Evolutionary conservation across 2,888 invertebrate genomes (phyloP), one percentile per base, ranked within the genome.

Genomic region (Pristionchus arcanus): DNA sequence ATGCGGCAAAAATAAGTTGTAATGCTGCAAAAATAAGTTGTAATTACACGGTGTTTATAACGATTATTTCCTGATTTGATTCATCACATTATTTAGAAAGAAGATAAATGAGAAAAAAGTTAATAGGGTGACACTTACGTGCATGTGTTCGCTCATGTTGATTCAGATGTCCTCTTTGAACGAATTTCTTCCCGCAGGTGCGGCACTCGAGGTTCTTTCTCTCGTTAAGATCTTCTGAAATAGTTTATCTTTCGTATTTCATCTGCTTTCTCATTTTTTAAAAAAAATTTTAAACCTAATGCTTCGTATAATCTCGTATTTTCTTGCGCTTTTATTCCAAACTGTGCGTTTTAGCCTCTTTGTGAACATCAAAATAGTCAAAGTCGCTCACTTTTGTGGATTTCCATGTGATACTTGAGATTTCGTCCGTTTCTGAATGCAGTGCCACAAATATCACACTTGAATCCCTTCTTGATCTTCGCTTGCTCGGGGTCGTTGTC

Each of bases 401-500:
- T 28, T 2, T 31, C 31, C 68, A 31, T 68, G 31, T 31, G 68
- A 3, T 31, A 0, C 16, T 68, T 68, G 15, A 68, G 68, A 31
- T 31, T 68, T 68, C 28, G 2, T 11, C 28, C 68, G 68, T 15
- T 31, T 31, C 28, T 68, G 28, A 68, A 28, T 4, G 68, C 9
- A 4, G 11, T 68, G 9, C 68, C 68, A 31, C 68, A 68, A 15
- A 68, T 9, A 7, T 68, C 31, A 16, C 68, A 68, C 28, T 28
- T 28, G 31, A 68, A 68, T 31, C 15, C 28, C 7, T 28, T 28
- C 68, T 31, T 68, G 31, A 68, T 68, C 31, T 68, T 68, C 13
- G 68, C 68, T 31, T 68, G 68, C 31, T 68, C 68, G 9, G 68
- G 68, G 28, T 68, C 68, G 68, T 68, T 68, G 28, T 68, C 68